These are phyloP conservation scores for Gallinago media DNA, from an alignment of 2,113 vertebrate species.

Conservation along the genomic window DNA sequence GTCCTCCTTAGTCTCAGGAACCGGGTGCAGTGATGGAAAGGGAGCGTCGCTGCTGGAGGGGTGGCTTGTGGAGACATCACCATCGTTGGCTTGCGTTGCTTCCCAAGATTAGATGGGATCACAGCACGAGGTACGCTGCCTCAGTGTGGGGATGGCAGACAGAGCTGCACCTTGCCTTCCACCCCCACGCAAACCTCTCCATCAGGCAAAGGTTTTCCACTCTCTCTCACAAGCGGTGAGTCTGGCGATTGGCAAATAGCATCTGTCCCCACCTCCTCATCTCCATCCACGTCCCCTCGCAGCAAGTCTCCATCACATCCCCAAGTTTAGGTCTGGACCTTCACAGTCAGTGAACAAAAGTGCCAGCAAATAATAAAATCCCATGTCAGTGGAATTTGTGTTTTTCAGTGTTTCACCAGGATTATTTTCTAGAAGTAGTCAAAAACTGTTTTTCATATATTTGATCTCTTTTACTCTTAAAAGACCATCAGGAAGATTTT, in stretches of 20 bases:
- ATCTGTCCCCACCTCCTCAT: neutral
- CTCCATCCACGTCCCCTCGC: neutral
- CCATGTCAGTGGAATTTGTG: neutral
- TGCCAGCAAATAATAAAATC: neutral
- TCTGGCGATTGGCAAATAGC: neutral
- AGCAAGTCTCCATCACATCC: neutral
- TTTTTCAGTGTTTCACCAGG: neutral
- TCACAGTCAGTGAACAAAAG: neutral
- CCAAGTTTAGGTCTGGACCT: neutral
- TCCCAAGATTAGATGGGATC: neutral
- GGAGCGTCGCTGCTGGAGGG: neutral
- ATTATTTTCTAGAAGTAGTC: neutral
- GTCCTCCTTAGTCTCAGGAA: neutral
- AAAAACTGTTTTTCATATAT: neutral
- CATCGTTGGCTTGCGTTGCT: neutral
- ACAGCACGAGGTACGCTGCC: neutral
- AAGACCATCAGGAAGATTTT: neutral
- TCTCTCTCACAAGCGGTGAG: neutral
- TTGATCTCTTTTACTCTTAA: neutral
- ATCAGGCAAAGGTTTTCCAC: neutral
- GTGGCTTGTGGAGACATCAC: neutral
- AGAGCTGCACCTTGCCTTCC: neutral
- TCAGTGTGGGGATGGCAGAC: accelerated
- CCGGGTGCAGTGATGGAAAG: neutral
- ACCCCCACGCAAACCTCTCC: accelerated